Evolutionary conservation across 2,888 invertebrate genomes (phyloP).

Genomic region (Drosophila neotestacea): DNA sequence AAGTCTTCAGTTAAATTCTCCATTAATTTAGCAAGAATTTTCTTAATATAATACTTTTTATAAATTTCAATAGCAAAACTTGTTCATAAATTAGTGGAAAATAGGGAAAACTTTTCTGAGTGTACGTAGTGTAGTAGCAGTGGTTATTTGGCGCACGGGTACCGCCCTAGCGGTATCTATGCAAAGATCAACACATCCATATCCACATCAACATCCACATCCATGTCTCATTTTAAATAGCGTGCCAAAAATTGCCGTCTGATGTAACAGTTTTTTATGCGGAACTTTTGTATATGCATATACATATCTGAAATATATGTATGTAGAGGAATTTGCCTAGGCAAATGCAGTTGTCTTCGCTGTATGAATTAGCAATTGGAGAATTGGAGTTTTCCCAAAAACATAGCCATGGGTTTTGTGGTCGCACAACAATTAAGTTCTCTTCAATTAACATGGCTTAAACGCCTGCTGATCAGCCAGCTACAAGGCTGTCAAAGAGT

Average conservation of each 20-base stretch:
- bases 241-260: constrained; percentile 62
- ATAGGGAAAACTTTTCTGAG: no score
- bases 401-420: constrained; percentile 42
- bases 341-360: constrained; percentile 10
- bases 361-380: constrained; percentile 37
- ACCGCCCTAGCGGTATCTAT: constrained; percentile 54
- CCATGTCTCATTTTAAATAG: constrained; percentile 47
- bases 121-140: constrained; percentile 2
- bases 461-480: constrained; percentile 50
- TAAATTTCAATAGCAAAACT: no score
- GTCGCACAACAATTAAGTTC: constrained; percentile 61
- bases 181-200: constrained; percentile 41
- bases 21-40: no score
- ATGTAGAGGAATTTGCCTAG: background rate
- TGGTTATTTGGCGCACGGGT: constrained; percentile 25
- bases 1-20: no score
- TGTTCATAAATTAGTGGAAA: no score
- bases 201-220: constrained; percentile 29
- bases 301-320: background rate
- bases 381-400: constrained; percentile 25
- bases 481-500: constrained; percentile 61
- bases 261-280: constrained; percentile 51
- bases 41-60: no score
- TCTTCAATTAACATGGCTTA: constrained; percentile 53
- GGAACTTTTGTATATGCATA: constrained; percentile 47